phyloP scores from a whole-genome alignment of 1,140 invertebrate species.

The Drosophila carrolli region DNA sequence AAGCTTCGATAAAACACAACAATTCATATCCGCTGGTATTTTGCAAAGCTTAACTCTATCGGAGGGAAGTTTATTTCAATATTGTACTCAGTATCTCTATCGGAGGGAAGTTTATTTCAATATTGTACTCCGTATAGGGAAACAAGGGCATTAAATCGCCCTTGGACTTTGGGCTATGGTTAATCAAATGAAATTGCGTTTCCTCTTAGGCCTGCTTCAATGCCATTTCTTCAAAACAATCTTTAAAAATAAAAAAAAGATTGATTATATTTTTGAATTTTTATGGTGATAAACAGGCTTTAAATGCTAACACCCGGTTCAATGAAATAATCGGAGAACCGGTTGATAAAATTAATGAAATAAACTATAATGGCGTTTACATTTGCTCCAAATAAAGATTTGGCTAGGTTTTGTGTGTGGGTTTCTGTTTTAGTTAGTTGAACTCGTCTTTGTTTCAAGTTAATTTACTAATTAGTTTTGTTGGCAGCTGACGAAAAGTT shows the following conservation, averaged over 20 bases:
- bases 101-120: no score
- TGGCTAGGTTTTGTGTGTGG: background rate
- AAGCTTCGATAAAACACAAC: conserved; percentile 16
- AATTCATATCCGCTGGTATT: conserved; percentile 42
- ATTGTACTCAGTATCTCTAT: conserved; percentile 1
- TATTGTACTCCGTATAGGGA: background rate
- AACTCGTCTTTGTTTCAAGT: background rate
- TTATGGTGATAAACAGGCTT: conserved; percentile 8
- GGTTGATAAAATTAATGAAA: conserved; percentile 34
- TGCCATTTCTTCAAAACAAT: conserved; percentile 38
- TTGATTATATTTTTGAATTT: background rate
- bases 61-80: no score
- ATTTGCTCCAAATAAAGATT: background rate
- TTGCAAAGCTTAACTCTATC: background rate
- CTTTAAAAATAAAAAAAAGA: conserved; percentile 1
- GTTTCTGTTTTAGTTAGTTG: background rate
- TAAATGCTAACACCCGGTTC: conserved; percentile 45
- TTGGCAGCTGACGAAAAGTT: conserved; percentile 5
- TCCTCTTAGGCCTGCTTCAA: conserved; percentile 3
- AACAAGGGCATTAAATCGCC: conserved; percentile 12
- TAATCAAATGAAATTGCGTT: conserved; percentile 31
- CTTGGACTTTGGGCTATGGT: conserved; percentile 16
- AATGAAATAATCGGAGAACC: conserved; percentile 14
- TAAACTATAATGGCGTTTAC: conserved; percentile 4
- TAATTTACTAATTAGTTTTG: conserved; percentile 19